Base-by-base conservation (phyloP, 1,140 invertebrate species). In the Holotrichia oblita region DNA sequence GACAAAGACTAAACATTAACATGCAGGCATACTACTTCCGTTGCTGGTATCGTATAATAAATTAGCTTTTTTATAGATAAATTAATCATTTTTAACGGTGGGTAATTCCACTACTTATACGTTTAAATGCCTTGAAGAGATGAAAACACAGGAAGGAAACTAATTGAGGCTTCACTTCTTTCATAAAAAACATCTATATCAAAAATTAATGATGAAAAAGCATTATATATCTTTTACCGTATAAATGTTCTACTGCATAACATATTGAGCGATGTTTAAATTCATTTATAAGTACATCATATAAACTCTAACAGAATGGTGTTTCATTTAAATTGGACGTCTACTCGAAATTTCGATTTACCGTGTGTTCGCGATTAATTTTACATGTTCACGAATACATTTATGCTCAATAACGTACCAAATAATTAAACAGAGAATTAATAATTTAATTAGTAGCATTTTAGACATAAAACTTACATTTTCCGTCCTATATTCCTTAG, bases 11-110 rank as follows among this genome's bases (percentile, higher is more conserved):
- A 55, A 55, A 6, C 48, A 55, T 55, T 55, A n/a, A 14, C 6
- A 55, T 55, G 48, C 48, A 55, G 14, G 48, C 48, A 55, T 3
- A 17, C n/a, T 55, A 17, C 48, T 55, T 55, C 48, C 48, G 48
- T 55, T 55, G 48, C 48, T 17, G 14, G 48, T 55, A 55, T 55
- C 48, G 48, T 55, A 55, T 55, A 55, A 55, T 55, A 55, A 55
- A 55, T 20, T 44, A 34, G 42, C 8, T 14, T 44, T 44, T 44
- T 44, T 44, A 44, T 44, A 20, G 48, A 55, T 17, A 17, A 55
- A 55, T 55, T 55, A 55, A 17, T 55, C 48, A 55, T 17, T 55
- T 55, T 55, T 55, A 55, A 55, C 6, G 48, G 17, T 55, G 48
- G 48, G 27, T 34, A 34, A 55, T 55, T 55, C 48, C 48, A 55